Evolutionary conservation across 1,140 invertebrate genomes (phyloP).

Genomic region (Drosophila sproati): DNA sequence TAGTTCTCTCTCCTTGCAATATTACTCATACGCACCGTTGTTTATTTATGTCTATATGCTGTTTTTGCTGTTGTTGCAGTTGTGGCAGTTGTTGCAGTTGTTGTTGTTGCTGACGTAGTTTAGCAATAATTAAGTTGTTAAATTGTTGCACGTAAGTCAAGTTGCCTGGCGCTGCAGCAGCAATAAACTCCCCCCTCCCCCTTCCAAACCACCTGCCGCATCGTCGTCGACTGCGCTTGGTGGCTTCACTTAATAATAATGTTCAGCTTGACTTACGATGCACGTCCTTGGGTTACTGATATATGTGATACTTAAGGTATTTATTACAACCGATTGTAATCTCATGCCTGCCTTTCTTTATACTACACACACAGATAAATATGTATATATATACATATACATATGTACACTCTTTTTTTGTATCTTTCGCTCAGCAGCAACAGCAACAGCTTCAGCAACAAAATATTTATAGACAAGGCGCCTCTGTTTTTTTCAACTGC

Average conservation of each 20-base stretch:
- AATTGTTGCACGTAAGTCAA: slow-evolving; percentile 83
- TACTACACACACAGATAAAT: slow-evolving; percentile 44
- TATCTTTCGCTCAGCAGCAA: slow-evolving; percentile 17
- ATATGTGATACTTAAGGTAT: slow-evolving; percentile 84
- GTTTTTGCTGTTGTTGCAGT: slow-evolving; percentile 19
- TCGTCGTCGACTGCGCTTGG: slow-evolving; percentile 42
- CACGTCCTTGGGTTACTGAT: slow-evolving; percentile 84
- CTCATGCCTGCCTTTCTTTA: slow-evolving; percentile 74
- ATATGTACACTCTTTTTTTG: slow-evolving; percentile 21
- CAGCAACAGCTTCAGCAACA: slow-evolving; percentile 21
- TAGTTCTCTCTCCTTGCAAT: slow-evolving; percentile 30
- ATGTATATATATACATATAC: slow-evolving; percentile 36
- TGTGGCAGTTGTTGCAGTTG: slow-evolving; percentile 11
- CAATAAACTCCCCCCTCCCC: background rate
- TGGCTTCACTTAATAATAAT: slow-evolving; percentile 78
- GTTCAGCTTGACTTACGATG: slow-evolving; percentile 79
- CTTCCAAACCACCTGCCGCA: slow-evolving; percentile 25
- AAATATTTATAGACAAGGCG: slow-evolving; percentile 74
- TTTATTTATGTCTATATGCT: slow-evolving; percentile 71
- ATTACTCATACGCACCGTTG: slow-evolving; percentile 80
- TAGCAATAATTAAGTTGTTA: slow-evolving; percentile 84
- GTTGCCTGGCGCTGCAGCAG: slow-evolving; percentile 32
- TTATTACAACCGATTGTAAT: slow-evolving; percentile 84
- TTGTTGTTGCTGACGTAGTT: slow-evolving; percentile 71
- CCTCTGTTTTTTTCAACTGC: slow-evolving; percentile 4